Base-by-base conservation (phyloP, 2,888 invertebrate species). In the Emmelina monodactyla region DNA sequence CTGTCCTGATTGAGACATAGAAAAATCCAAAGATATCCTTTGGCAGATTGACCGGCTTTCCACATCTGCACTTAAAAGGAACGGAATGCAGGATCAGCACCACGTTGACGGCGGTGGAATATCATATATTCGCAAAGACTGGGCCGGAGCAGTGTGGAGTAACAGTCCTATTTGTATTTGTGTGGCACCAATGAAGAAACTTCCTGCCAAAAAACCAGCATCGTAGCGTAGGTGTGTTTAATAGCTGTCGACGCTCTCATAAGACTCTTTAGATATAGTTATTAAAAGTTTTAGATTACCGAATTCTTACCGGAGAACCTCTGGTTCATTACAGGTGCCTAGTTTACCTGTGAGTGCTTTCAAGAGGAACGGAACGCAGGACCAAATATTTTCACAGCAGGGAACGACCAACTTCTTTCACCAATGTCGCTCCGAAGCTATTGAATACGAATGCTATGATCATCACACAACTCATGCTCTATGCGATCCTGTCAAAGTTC, bases 341-440 rank as follows among this genome's bases (percentile, higher is more conserved):
- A 48, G 56, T 55, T 51, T 76, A 43, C 78, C 78, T 38, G 66
- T 71, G 42, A 46, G 65, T 40, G 73, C 75, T 39, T 76, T 78
- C 60, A 78, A 76, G 56, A 71, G 78, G 37, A 78, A 78, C 46
- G 78, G 78, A 42, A 70, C 76, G 62, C 78, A 78, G 49, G 78
- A 78, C 45, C 71, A 73, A 49, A 72, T 75, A 45, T 66, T 72
- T 55, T 75, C 78, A 35, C 63, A 58, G 50, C 39, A 68, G 43
- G 73, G 73, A 32, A 60, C 71, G 41, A 42, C 71, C 32, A 76
- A 72, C 58, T 78, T 65, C 49, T 64, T 78, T 39, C 40, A 38
- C 40, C 58, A 71, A 47, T 58, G 55, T 29, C 43, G n/a, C n/a
- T 64, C 71, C 13, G 62, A 55, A 29, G 76, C 75, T 46, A 70